phyloP scores from a whole-genome alignment of 2,888 invertebrate genomes.

The Aleiodes testaceus region DNA sequence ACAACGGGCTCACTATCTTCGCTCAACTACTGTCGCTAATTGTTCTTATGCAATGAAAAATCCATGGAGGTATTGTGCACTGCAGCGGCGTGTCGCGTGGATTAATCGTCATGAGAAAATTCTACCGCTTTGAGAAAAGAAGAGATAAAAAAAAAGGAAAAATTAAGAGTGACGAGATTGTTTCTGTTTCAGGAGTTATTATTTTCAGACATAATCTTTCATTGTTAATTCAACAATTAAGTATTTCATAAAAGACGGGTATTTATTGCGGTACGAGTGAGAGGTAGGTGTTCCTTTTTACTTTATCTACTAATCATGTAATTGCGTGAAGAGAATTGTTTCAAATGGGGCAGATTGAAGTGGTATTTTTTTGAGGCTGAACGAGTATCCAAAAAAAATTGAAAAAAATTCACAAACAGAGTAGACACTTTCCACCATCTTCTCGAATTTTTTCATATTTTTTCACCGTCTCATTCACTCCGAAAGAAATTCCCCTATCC shows the following conservation, averaged over 20 bases:
- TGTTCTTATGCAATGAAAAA: constrained; percentile 46
- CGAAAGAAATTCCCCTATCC: background rate
- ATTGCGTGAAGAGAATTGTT: background rate
- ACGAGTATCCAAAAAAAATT: background rate
- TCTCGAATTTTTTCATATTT: too few relatives aligned
- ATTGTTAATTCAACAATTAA: background rate
- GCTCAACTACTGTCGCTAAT: constrained; percentile 48
- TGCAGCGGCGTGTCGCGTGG: constrained; percentile 46
- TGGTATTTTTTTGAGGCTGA: background rate
- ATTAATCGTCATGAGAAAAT: constrained; percentile 67
- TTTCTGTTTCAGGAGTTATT: constrained; percentile 5
- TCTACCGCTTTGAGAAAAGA: constrained; percentile 15
- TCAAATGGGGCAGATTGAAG: too few relatives aligned
- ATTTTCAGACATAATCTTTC: background rate
- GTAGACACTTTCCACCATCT: background rate
- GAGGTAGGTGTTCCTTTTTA: background rate
- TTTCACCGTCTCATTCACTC: background rate
- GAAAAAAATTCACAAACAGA: background rate
- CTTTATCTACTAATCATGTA: constrained; percentile 2
- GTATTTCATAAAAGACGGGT: constrained; percentile 6
- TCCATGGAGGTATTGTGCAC: constrained; percentile 25
- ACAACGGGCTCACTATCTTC: constrained; percentile 40
- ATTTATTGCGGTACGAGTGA: too few relatives aligned
- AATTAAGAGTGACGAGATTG: constrained; percentile 9
- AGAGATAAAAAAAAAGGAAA: constrained; percentile 16